Percentiles rank a stretch among this genome's conserved stretches.
These are phyloP conservation scores for Drosophila biarmipes DNA, from an alignment of 1,140 invertebrate species.

Conservation along the genomic window DNA sequence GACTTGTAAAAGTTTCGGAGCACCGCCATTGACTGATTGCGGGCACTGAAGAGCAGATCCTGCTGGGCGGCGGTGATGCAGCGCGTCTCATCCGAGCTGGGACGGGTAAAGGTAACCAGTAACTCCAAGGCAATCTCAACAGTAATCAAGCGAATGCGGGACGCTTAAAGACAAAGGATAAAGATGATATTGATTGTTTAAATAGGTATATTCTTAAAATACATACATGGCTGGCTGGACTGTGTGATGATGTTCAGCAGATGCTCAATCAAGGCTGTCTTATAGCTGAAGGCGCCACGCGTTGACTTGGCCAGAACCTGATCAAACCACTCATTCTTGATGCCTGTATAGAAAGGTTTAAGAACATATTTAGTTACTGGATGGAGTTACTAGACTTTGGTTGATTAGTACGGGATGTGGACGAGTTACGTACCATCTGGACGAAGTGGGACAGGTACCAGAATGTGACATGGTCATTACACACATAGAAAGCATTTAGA, in stretches of 20 bases:
- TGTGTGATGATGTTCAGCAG: slow-evolving; percentile 91
- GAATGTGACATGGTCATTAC: slow-evolving; percentile 37
- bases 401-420: slow-evolving; percentile 50
- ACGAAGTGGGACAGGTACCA: slow-evolving; percentile 44
- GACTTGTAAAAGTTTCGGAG: slow-evolving; percentile 98
- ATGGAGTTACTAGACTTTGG: no score
- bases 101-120: slow-evolving; percentile 87
- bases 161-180: slow-evolving; percentile 84
- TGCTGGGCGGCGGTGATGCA: slow-evolving; percentile 85
- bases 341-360: slow-evolving; percentile 85
- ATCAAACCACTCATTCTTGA: slow-evolving; percentile 90
- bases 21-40: slow-evolving; percentile 93
- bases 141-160: slow-evolving; percentile 95
- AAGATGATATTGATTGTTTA: neutral
- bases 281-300: slow-evolving; percentile 86
- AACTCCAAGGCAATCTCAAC: slow-evolving; percentile 94
- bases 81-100: slow-evolving; percentile 84
- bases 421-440: slow-evolving; percentile 74
- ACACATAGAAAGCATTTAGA: slow-evolving; percentile 62
- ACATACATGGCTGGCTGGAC: slow-evolving; percentile 92
- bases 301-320: slow-evolving; percentile 86
- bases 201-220: neutral
- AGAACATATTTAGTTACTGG: neutral
- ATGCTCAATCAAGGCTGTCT: slow-evolving; percentile 91
- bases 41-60: slow-evolving; percentile 87